phyloP scores from a whole-genome alignment of 2,888 invertebrate species.

The Drosophila eohydei region DNA sequence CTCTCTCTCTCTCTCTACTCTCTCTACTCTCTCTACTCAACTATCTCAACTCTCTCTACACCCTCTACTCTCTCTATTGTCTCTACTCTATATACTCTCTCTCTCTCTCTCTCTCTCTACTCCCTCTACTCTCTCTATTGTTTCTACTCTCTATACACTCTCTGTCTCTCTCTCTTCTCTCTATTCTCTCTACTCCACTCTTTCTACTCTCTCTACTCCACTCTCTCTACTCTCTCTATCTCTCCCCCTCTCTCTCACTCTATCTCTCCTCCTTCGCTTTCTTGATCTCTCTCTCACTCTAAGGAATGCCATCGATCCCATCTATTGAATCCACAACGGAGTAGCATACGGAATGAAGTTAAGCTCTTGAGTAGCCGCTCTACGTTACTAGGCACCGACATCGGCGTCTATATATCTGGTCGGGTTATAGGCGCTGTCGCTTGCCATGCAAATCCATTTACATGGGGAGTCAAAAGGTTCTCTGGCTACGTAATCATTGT shows the following conservation, averaged over 20 bases:
- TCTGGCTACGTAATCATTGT: conserved; percentile 24
- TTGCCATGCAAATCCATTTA: conserved; percentile 31
- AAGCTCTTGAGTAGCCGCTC: background rate
- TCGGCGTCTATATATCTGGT: conserved; percentile 7
- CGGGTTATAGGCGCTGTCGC: conserved; percentile 9
- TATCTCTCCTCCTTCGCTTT: background rate
- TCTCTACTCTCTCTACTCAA: too few relatives aligned
- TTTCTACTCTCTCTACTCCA: too few relatives aligned
- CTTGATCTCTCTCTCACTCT: background rate
- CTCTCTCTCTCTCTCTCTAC: background rate
- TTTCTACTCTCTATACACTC: background rate
- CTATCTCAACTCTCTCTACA: too few relatives aligned
- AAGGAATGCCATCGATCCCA: conserved; percentile 1
- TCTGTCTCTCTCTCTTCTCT: background rate
- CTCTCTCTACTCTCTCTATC: too few relatives aligned
- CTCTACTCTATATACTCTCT: background rate
- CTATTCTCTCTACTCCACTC: too few relatives aligned
- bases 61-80: too few relatives aligned
- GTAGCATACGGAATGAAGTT: conserved; percentile 37
- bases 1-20: background rate
- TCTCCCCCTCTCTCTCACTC: too few relatives aligned
- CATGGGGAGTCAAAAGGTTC: conserved; percentile 29
- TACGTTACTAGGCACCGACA: conserved; percentile 7
- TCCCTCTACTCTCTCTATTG: background rate
- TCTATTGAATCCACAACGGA: conserved; percentile 35